Percentiles rank a stretch among this genome's conserved stretches.
These are phyloP conservation scores for Deroplatys truncata DNA, from an alignment of 2,888 invertebrate genomes.

Conservation along the genomic window DNA sequence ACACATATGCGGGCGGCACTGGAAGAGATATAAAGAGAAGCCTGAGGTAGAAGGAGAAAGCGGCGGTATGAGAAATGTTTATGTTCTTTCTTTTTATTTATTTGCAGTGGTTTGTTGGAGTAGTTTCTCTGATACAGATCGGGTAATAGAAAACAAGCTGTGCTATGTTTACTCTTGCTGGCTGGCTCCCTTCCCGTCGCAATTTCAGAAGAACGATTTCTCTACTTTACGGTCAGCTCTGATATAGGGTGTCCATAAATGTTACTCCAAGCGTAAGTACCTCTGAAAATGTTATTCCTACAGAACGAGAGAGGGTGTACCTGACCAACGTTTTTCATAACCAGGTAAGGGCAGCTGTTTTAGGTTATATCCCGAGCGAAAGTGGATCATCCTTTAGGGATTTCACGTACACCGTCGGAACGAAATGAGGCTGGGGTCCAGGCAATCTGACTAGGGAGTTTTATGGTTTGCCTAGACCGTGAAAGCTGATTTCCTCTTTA, in stretches of 20 bases:
- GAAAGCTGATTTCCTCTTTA: too few relatives aligned
- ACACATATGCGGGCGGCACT: not conserved
- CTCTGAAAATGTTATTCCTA: too few relatives aligned
- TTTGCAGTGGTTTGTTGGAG: not conserved
- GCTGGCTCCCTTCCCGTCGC: not conserved
- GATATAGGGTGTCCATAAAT: not conserved
- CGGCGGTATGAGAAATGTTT: not conserved
- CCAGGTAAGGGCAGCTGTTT: not conserved
- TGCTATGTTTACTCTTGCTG: not conserved
- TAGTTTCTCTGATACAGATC: not conserved
- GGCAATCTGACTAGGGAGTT: too few relatives aligned
- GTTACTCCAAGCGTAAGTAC: not conserved
- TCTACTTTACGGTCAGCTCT: not conserved
- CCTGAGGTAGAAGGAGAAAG: not conserved
- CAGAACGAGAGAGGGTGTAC: not conserved
- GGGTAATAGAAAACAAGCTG: not conserved
- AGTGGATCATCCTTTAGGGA: too few relatives aligned
- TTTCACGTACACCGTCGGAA: too few relatives aligned
- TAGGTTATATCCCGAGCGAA: too few relatives aligned
- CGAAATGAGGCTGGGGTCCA: too few relatives aligned
- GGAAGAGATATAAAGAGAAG: not conserved
- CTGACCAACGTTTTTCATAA: not conserved
- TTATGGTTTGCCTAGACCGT: too few relatives aligned
- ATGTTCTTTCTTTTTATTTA: not conserved
- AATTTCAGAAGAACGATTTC: not conserved